These are phyloP conservation scores for Nothura maculosa DNA, from an alignment of 2,797 vertebrate species.

Conservation along the genomic window DNA sequence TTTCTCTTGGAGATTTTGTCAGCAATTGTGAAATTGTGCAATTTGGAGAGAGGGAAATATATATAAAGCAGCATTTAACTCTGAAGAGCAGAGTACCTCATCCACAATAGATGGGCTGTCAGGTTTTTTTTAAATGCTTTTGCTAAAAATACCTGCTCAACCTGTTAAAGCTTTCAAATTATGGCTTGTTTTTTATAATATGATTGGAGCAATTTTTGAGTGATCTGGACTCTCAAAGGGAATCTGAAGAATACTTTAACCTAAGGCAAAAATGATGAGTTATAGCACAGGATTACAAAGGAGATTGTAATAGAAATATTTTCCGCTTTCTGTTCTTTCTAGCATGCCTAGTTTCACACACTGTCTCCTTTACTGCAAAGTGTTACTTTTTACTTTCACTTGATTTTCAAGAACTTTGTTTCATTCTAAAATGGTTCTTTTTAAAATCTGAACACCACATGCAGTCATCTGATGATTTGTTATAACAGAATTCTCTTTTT, in stretches of 20 bases:
- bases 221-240: background rate
- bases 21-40: background rate
- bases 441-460: slow-evolving; percentile 25
- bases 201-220: background rate
- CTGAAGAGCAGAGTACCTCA: background rate
- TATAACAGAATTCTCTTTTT: slow-evolving; percentile 44
- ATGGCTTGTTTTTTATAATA: background rate
- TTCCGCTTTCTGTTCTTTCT: background rate
- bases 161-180: background rate
- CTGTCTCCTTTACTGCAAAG: background rate
- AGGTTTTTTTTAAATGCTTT: background rate
- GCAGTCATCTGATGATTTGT: background rate
- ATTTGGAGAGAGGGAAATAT: background rate
- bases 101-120: background rate
- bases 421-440: slow-evolving; percentile 2
- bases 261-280: background rate
- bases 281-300: background rate
- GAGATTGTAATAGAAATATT: background rate
- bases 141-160: background rate
- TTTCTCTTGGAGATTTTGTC: background rate
- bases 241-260: background rate
- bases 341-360: background rate
- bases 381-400: background rate
- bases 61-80: background rate
- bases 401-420: slow-evolving; percentile 1